phyloP scores from a whole-genome alignment of 1,140 invertebrate species.

The Diploscapter pachys region DNA sequence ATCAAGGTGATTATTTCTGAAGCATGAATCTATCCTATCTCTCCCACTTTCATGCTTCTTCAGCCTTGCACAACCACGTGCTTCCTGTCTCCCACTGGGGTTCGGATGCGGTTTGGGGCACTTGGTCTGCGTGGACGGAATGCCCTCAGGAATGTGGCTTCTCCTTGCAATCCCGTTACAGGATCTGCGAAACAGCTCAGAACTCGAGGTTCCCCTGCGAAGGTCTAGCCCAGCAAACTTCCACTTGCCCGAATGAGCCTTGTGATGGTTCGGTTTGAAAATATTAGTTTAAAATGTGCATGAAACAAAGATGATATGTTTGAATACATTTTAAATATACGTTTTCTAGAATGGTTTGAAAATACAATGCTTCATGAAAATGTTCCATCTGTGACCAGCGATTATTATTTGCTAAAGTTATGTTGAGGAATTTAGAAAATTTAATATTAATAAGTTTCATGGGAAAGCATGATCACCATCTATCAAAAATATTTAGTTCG shows the following conservation, averaged over 20 bases:
- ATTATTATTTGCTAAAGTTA: no score
- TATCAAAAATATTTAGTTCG: no score
- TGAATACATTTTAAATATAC: neutral
- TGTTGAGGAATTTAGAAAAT: no score
- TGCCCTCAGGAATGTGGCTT: conserved; percentile 60
- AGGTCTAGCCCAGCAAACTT: conserved; percentile 57
- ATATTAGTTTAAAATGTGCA: neutral
- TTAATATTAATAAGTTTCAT: no score
- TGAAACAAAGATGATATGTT: conserved; percentile 11
- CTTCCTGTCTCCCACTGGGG: no score
- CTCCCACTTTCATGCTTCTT: conserved; percentile 19
- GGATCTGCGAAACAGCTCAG: conserved; percentile 65
- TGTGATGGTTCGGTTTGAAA: conserved; percentile 32
- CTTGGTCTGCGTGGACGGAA: conserved; percentile 70
- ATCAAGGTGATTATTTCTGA: no score
- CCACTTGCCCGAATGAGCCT: conserved; percentile 42
- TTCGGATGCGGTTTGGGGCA: conserved; percentile 66
- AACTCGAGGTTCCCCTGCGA: conserved; percentile 73
- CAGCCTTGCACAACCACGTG: conserved; percentile 59
- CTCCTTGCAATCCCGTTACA: conserved; percentile 52
- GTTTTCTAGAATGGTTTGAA: neutral
- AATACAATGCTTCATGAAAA: no score
- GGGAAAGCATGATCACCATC: no score
- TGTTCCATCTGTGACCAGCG: no score
- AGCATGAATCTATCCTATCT: neutral